Conservation (phyloP, 1,140 invertebrate species). For the Glomeris maerens region DNA sequence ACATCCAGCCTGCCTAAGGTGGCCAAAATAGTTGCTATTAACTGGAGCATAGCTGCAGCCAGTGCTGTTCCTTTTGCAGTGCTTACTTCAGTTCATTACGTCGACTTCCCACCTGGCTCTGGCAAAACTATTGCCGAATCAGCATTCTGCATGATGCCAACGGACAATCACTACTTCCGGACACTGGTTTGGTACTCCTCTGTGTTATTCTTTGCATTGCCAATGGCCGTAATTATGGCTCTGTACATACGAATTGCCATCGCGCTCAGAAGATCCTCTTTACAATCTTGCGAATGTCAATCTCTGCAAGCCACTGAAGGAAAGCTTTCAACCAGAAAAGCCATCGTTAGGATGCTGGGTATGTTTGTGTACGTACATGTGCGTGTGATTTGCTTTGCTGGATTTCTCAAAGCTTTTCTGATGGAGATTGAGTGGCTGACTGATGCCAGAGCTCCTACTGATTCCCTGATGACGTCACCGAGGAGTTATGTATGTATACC, state of each 20-base stretch:
- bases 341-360: conserved; percentile 70
- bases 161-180: conserved; percentile 4
- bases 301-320: background rate
- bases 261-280: conserved; percentile 24
- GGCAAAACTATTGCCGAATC: conserved; percentile 1
- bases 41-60: conserved; percentile 62
- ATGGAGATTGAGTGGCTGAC: background rate
- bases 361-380: conserved; percentile 14
- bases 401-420: background rate
- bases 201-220: conserved; percentile 33
- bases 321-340: conserved; percentile 37
- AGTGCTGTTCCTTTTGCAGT: conserved; percentile 64
- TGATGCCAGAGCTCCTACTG: background rate
- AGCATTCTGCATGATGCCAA: conserved; percentile 8
- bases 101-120: conserved; percentile 3
- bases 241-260: conserved; percentile 32
- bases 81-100: conserved; percentile 25
- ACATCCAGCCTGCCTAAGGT: conserved; percentile 65
- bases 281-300: conserved; percentile 6
- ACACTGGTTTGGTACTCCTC: conserved; percentile 24
- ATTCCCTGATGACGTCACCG: background rate
- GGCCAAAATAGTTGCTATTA: conserved; percentile 55
- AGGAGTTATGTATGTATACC: conserved; percentile 10
- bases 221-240: conserved; percentile 30
- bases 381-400: background rate